Conservation (phyloP, 2,797 vertebrate species). For the Rousettus madagascariensis region DNA sequence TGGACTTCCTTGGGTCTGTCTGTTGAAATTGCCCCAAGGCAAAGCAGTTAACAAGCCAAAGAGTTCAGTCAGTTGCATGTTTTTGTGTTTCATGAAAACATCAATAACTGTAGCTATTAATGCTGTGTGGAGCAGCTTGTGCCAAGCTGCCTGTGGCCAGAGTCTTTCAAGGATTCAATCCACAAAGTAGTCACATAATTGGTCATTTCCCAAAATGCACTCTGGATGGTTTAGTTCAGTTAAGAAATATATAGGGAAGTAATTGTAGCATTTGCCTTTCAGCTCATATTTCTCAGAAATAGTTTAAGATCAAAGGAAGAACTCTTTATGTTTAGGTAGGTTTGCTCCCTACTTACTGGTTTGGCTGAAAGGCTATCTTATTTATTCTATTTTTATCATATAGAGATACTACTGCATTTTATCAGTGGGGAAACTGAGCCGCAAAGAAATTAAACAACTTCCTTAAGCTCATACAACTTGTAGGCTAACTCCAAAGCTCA, state of each 20-base stretch:
- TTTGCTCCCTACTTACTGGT: neutral
- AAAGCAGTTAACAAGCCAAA: slow-evolving; percentile 7
- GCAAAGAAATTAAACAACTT: neutral
- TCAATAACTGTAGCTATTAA: slow-evolving; percentile 1
- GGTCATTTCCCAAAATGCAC: slow-evolving; percentile 22
- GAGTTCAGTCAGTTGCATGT: neutral
- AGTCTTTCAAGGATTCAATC: slow-evolving; percentile 9
- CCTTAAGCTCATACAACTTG: neutral
- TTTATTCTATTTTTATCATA: neutral
- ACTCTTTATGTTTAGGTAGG: neutral
- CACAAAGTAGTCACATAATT: slow-evolving; percentile 46
- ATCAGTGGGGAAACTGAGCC: neutral
- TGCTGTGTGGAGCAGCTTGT: neutral
- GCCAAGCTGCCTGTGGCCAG: neutral
- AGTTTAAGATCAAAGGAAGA: slow-evolving; percentile 12
- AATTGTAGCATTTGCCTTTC: slow-evolving; percentile 39
- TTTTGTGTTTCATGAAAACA: neutral
- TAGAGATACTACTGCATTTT: neutral
- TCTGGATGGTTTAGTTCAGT: neutral
- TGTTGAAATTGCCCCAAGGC: neutral
- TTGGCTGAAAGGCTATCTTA: neutral
- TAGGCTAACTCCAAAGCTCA: neutral
- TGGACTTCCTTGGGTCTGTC: neutral
- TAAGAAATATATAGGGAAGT: neutral
- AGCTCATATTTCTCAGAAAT: slow-evolving; percentile 43